Conservation (phyloP, 2,888 invertebrate genomes). For the Pollenia griseotomentosa region DNA sequence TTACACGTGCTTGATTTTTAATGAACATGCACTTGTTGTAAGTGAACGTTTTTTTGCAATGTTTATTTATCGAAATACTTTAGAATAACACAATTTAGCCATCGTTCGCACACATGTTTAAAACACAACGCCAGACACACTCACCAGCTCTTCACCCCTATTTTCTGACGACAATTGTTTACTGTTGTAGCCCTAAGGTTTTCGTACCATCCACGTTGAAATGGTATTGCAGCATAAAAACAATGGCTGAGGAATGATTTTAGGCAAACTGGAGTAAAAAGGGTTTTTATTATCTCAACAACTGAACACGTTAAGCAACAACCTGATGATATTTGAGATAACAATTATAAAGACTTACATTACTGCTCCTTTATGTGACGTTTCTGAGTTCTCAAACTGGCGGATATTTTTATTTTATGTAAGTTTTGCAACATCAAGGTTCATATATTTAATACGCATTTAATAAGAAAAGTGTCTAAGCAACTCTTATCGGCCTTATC, state of each 20-base stretch:
- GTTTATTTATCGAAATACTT: constrained; percentile 1
- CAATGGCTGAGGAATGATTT: constrained; percentile 8
- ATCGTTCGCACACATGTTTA: constrained; percentile 48
- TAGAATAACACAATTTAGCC: neutral
- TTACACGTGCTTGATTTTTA: constrained; percentile 68
- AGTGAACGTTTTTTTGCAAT: constrained; percentile 48
- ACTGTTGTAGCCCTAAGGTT: constrained; percentile 24
- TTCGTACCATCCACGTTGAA: neutral
- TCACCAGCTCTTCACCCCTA: constrained; percentile 35
- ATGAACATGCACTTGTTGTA: constrained; percentile 56
- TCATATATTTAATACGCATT: no score
- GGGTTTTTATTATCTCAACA: neutral
- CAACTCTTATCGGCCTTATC: no score
- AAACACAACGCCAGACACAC: constrained; percentile 48
- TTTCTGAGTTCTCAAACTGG: no score
- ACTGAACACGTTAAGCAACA: neutral
- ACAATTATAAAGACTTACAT: no score
- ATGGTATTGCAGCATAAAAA: neutral
- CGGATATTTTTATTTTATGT: no score
- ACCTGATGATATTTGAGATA: no score
- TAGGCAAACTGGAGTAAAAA: neutral
- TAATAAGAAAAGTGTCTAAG: no score
- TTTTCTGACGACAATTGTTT: constrained; percentile 18
- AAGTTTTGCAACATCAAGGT: no score
- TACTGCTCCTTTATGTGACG: no score